A percentile compares a stretch with the other conserved stretches of the same genome.
phyloP scores from a whole-genome alignment of 2,888 invertebrate species.

The Epiblema foenella region DNA sequence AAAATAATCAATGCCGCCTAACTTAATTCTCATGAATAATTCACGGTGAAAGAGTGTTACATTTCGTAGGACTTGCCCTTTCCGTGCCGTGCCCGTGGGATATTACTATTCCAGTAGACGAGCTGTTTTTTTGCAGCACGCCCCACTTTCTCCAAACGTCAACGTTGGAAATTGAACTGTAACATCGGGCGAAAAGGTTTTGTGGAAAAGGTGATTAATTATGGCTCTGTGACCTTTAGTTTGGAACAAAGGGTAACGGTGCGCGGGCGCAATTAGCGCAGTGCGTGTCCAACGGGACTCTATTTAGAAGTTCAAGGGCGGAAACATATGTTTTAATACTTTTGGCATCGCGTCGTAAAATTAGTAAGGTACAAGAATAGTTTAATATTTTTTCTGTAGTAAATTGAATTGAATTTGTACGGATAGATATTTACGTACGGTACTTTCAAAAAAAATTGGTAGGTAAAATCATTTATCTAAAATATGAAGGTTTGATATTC shows the following conservation, averaged over 20 bases:
- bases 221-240: conserved; percentile 37
- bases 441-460: too few relatives aligned
- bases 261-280: conserved; percentile 31
- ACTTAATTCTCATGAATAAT: conserved; percentile 33
- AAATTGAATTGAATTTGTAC: too few relatives aligned
- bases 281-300: conserved; percentile 11
- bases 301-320: conserved; percentile 32
- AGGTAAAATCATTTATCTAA: too few relatives aligned
- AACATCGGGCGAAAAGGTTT: not conserved
- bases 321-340: conserved; percentile 16
- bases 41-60: conserved; percentile 29
- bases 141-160: conserved; percentile 73
- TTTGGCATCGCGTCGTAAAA: conserved; percentile 13
- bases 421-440: too few relatives aligned
- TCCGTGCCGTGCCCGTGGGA: conserved; percentile 60
- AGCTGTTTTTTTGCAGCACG: conserved; percentile 60
- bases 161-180: conserved; percentile 50
- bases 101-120: conserved; percentile 47
- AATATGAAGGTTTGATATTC: too few relatives aligned
- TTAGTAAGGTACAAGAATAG: not conserved
- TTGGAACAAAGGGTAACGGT: conserved; percentile 43
- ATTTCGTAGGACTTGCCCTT: conserved; percentile 60
- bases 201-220: conserved; percentile 12
- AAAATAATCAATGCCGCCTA: conserved; percentile 16
- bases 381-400: too few relatives aligned